Base-by-base conservation (phyloP, 2,797 vertebrate species). In the Semaprochilodus insignis region DNA sequence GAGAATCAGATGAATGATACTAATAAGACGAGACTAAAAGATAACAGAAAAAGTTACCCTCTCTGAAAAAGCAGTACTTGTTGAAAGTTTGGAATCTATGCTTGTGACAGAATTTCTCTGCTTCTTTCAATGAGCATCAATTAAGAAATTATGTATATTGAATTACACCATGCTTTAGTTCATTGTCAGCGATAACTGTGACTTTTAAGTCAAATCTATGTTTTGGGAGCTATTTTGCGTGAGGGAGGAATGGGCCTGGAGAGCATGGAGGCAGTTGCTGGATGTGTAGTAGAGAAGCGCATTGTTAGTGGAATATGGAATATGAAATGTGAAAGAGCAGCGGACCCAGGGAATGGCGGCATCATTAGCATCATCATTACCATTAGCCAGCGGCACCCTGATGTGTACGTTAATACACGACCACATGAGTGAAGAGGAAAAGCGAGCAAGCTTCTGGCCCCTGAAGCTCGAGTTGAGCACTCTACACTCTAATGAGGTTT, bases 301-400 rank as follows among this genome's bases (percentile, higher is more conserved):
- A 7, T 2, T n/a, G 19, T 31, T 59, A 75, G 60, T 60, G 62
- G 27, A 19, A 66, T 17, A 7, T 7, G 31, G 16, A 55, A 44
- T 14, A 67, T 74, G 51, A 81, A 34, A 57, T 25, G 6, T 81
- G 60, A 34, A 65, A 81, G 72, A 44, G 23, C 11, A 48, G 51
- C 8, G 23, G 31, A 66, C 51, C 34, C 60, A 40, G 16, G 66
- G 70, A 21, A 81, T 62, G 15, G n/a, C 34, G 52, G 17, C 14
- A 23, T 74, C 57, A 81, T 74, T 81, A 74, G 44, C 60, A 73
- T 63, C 16, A 63, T 65, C 60, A 81, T 81, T 74, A 74, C 31
- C 34, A 66, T 74, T 19, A 25, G 40, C 59, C 59, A 54, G 70
- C 4, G 3, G 59, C 15, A 40, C 48, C 31, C 2, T 10, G 34